Base-by-base conservation (phyloP, 2,888 invertebrate species). In the Lasioglossum figueresi region DNA sequence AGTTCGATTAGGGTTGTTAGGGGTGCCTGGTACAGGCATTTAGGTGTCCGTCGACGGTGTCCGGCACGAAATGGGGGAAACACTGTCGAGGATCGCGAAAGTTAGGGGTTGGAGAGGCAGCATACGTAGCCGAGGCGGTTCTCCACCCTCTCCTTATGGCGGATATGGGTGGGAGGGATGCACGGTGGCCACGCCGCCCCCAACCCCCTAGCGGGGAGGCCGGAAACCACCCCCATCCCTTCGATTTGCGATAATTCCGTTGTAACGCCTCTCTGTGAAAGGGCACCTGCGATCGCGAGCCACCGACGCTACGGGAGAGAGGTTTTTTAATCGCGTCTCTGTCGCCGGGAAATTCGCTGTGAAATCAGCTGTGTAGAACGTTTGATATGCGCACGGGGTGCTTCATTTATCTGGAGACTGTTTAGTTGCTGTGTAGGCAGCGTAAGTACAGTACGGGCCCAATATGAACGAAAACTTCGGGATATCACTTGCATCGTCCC, bases 91-190 rank as follows among this genome's bases (percentile, higher is more conserved):
- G 59, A 31, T 79, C 45, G 71, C 76, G 68, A 83, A 88, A 74
- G 66, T 68, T 79, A 66, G 59, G 85, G 48, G 70, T 84, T 83
- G 86, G 66, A 85, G 37, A 89, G 88, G 90, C 88, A 88, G 82
- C 90, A 90, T 89, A 90, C 90, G 91, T 90, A 87, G 92, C 91
- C 91, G 92, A 92, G 90, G 90, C 89, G 90, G 90, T 90, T 88
- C 90, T 90, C 91, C 91, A 92, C 92, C 93, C 92, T 91, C 92
- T 88, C 92, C 92, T 93, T 91, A 90, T 93, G 91, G 90, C 87
- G 88, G 78, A 84, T 82, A 80, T 82, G 85, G 86, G 88, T 85
- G 82, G 90, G 76, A 89, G 91, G 90, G 90, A 88, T 87, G 83
- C 68, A 86, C 79, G 71, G 80, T 68, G 72, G 73, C 74, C 56